Evolutionary conservation across 2,797 vertebrate species (phyloP).

Genomic region (Mergus octosetaceus): DNA sequence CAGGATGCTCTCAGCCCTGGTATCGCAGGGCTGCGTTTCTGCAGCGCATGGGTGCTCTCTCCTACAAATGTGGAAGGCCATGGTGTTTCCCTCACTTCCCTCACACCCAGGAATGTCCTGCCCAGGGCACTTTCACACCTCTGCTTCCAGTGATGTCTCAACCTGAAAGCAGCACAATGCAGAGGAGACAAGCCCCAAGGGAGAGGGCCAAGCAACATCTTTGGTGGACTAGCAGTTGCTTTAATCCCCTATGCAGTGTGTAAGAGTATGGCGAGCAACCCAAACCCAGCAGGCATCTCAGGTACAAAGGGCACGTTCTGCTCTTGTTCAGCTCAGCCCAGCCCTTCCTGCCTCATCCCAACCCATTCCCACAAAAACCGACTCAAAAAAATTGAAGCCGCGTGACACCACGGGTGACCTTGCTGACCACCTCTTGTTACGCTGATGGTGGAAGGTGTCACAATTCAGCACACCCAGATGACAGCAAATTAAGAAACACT

Average conservation of each 20-base stretch:
- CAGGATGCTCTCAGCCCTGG: neutral
- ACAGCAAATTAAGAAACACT: constrained; percentile 6
- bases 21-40: neutral
- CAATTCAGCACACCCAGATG: neutral
- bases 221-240: neutral
- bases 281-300: neutral
- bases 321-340: neutral
- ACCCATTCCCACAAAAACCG: neutral
- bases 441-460: neutral
- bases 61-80: neutral
- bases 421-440: neutral
- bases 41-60: neutral
- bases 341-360: neutral
- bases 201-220: neutral
- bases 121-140: neutral
- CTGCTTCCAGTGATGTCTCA: neutral
- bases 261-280: neutral
- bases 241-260: neutral
- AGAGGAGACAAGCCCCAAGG: neutral
- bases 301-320: neutral
- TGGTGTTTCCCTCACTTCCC: neutral
- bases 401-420: neutral
- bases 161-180: neutral
- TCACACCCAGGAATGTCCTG: neutral
- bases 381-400: neutral